phyloP scores from a whole-genome alignment of 1,140 invertebrate genomes.

The Cryptotermes secundus region DNA sequence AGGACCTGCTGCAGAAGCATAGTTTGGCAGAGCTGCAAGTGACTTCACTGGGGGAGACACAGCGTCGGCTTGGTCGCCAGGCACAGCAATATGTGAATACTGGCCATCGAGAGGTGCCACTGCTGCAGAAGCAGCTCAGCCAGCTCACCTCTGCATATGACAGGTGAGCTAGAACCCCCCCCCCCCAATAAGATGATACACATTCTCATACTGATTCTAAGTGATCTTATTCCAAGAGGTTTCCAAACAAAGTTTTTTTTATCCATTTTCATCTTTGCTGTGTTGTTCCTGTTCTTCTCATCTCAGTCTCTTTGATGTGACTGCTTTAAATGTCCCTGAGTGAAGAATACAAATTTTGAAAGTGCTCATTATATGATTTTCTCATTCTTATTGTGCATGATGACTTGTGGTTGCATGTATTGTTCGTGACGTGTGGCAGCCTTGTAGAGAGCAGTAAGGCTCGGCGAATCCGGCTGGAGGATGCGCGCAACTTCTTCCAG shows the following conservation, averaged over 20 bases:
- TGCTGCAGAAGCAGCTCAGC: slow-evolving; percentile 68
- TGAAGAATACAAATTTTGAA: no score
- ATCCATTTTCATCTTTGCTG: no score
- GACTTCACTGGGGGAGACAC: slow-evolving; percentile 78
- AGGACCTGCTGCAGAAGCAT: slow-evolving; percentile 92
- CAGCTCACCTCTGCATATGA: slow-evolving; percentile 71
- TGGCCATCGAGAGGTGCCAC: slow-evolving; percentile 59
- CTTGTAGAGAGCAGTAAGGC: slow-evolving; percentile 72
- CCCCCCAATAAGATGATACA: no score
- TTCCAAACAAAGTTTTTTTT: no score
- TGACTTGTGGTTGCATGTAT: no score
- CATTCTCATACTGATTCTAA: no score
- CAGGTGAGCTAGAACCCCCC: slow-evolving; percentile 49
- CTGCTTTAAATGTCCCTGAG: no score
- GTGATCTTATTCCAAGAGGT: no score
- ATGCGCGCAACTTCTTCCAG: slow-evolving; percentile 90
- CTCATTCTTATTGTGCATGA: no score
- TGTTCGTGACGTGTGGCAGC: slow-evolving; percentile 43
- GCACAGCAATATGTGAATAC: slow-evolving; percentile 54
- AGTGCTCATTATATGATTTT: no score
- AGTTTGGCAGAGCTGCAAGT: slow-evolving; percentile 88
- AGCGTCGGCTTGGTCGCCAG: slow-evolving; percentile 73
- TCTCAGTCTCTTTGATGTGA: no score
- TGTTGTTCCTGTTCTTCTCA: no score
- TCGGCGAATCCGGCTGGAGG: slow-evolving; percentile 79